Base-by-base conservation (phyloP, 2,113 vertebrate species). In the Corythornis vintsioides region DNA sequence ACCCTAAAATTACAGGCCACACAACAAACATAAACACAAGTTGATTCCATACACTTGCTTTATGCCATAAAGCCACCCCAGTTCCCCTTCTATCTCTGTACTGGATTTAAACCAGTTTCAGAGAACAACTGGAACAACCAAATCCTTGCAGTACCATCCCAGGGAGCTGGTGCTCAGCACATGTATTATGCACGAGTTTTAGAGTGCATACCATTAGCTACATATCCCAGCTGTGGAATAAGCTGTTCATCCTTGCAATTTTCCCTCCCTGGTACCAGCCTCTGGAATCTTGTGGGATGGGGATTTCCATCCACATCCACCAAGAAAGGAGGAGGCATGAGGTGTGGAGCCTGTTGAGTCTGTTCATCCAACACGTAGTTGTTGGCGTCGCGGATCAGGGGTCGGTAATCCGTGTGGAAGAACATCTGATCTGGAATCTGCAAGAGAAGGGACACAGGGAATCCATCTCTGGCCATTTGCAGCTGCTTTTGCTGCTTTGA, bases 371-470 rank as follows among this genome's bases (percentile, higher is more conserved):
- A 95, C 70, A 99, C 99, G n/a, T 98, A 99, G 97, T 99, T 99
- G 89, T 99, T 99, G 50, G 98, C 93, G 94, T 99, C 99, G 38
- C 99, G 98, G 89, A 99, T 99, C 79, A 99, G 97, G 12, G 99
- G 99, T n/a, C 99, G 98, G 97, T 98, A 99, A 97, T 99, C 99
- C 55, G 99, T 99, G 93, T 99, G 99, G 98, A 99, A 99, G 97
- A 99, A 99, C 99, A 99, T 99, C 97, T 99, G 99, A 96, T 99
- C 99, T 76, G 98, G 99, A 97, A 99, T 99, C 99, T 99, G 96
- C 48, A 86, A 73, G 57, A 83, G 69, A 89, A 61, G 83, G 74
- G 76, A 92, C 74, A 60, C 2, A 74, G 29, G 16, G 43, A 92
- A 88, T 60, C 64, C 85, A 89, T 83, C 79, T 80, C 9, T 33